Base-by-base conservation (phyloP, 2,797 vertebrate genomes). In the Falco cherrug region DNA sequence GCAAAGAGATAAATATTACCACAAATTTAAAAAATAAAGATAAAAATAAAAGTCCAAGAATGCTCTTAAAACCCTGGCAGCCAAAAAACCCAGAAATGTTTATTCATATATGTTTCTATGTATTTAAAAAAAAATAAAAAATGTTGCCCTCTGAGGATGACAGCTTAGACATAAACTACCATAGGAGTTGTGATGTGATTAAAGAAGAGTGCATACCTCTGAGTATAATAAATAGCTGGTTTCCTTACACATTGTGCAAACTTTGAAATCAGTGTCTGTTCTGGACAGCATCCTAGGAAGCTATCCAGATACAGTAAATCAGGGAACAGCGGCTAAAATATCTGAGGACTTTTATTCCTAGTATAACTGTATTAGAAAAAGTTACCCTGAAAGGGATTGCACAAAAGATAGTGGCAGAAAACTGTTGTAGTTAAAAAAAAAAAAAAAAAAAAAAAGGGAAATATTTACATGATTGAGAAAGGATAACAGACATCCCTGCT, bases 41-140 rank as follows among this genome's bases (percentile, higher is more conserved):
- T 20, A 20, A 47, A 10, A n/a, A 33, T 19, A 41, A 5, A 24
- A 2, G 1, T 26, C 9, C 6, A 79, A 65, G 48, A 95, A 95
- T 79, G 20, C 26, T 93, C 28, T 84, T 64, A 94, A 68, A 50
- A 51, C 41, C 47, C 61, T 93, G 84, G 51, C 18, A 96, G 47
- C 37, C 63, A 94, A 26, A 92, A 87, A 85, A 63, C 45, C 22
- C 85, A 26, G 25, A 64, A 91, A 73, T 90, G 19, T 88, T 93
- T 95, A 71, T 89, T 96, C 35, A n/a, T 59, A 39, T 84, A 63
- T 63, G 24, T 6, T 7, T 82, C 41, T 88, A 26, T 63, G 64
- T 33, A 82, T 95, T 95, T 60, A 56, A 89, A 95, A 95, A 80
- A 47, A 2, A 65, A 71, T 64, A 94, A 97, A 94, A 97, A 93